These are phyloP conservation scores for Calliopsis andreniformis DNA, from an alignment of 1,140 invertebrate species.

Conservation along the genomic window DNA sequence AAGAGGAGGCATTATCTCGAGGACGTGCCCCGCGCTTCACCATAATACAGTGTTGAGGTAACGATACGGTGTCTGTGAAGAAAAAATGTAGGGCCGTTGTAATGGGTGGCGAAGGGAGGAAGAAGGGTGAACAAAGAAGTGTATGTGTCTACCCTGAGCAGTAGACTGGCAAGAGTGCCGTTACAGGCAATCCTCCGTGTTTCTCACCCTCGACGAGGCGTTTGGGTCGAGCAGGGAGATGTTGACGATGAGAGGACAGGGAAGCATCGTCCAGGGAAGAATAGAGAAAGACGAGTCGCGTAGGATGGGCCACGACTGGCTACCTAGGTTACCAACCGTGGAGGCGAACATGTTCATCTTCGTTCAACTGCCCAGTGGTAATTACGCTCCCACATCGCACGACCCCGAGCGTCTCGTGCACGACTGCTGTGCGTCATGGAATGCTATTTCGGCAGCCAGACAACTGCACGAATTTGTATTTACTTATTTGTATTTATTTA, in stretches of 20 bases:
- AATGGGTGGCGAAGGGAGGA: constrained; percentile 46
- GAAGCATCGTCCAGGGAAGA: constrained; percentile 12
- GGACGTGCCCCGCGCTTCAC: constrained; percentile 30
- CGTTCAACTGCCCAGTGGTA: constrained; percentile 63
- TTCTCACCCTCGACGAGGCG: constrained; percentile 28
- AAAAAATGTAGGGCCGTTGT: constrained; percentile 48
- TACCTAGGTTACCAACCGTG: not conserved
- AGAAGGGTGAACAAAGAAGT: constrained; percentile 32
- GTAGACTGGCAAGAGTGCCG: not conserved
- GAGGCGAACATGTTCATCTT: constrained; percentile 64
- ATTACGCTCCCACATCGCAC: constrained; percentile 69
- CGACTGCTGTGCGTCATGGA: not conserved
- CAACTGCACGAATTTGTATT: constrained; percentile 44
- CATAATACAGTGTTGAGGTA: constrained; percentile 28
- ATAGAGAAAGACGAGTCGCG: constrained; percentile 21
- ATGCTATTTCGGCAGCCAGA: constrained; percentile 39
- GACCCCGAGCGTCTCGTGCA: constrained; percentile 27
- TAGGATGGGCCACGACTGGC: not conserved
- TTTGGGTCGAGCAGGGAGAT: constrained; percentile 19
- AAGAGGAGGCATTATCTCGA: constrained; percentile 56
- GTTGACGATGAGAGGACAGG: constrained; percentile 38
- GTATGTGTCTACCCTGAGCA: constrained; percentile 1
- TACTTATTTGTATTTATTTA: constrained; percentile 43
- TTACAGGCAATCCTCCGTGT: not conserved
- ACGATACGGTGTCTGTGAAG: constrained; percentile 44